These are phyloP conservation scores for Leptothorax acervorum DNA, from an alignment of 2,888 invertebrate genomes.

Conservation along the genomic window DNA sequence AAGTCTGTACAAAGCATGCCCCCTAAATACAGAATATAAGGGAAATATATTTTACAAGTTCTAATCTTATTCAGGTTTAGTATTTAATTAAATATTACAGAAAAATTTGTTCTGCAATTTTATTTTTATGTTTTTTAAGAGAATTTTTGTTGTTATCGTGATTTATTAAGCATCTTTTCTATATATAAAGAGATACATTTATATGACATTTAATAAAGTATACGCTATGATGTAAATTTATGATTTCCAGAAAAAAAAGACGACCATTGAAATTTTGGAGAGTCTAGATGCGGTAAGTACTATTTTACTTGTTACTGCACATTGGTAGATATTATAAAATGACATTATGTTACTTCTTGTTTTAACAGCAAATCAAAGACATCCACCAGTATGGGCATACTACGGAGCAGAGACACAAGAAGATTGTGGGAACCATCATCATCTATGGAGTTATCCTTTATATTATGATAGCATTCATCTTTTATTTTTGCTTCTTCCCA, in stretches of 20 bases:
- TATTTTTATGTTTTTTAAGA: background rate
- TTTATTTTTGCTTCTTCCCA: constrained; percentile 94
- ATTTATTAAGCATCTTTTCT: background rate
- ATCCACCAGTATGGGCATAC: constrained; percentile 93
- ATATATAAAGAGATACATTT: background rate
- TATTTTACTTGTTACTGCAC: constrained; percentile 12
- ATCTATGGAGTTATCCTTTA: constrained; percentile 90
- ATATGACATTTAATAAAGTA: background rate
- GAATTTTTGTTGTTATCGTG: background rate
- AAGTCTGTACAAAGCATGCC: background rate
- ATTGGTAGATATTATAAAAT: background rate
- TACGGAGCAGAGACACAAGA: constrained; percentile 93
- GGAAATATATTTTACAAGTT: background rate
- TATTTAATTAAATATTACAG: background rate
- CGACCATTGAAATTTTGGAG: constrained; percentile 88
- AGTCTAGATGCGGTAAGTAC: constrained; percentile 88
- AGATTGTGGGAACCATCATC: constrained; percentile 92
- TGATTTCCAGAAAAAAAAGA: constrained; percentile 87
- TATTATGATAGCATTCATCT: constrained; percentile 90
- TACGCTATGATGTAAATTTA: constrained; percentile 28
- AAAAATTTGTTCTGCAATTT: background rate
- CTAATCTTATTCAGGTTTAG: background rate
- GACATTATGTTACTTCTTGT: constrained; percentile 58
- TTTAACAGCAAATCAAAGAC: constrained; percentile 89
- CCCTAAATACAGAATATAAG: background rate